Base-by-base conservation (phyloP, 2,113 vertebrate genomes). In the Australoheros scitulus region DNA sequence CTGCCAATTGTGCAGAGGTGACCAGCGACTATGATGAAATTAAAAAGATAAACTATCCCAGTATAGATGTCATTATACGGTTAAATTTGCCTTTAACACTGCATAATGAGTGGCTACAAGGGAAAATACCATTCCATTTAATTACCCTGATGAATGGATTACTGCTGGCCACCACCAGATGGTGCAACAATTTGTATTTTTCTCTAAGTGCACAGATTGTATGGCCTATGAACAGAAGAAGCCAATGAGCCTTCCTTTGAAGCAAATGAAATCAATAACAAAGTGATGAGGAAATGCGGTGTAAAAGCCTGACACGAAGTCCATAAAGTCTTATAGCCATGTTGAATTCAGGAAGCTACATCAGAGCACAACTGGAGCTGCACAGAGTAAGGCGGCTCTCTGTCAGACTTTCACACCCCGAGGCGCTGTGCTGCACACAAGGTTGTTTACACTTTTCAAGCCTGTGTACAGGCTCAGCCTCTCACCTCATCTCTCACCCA, bases 391-490 rank as follows among this genome's bases (percentile, higher is more conserved):
- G 82, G 87, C 29, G 24, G 72, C 85, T 82, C 89, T 90, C 80
- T 74, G 52, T 85, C 57, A 89, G 82, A 89, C 79, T 84, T 89
- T 92, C 89, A 89, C 90, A 87, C 89, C 93, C 92, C 3, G 81
- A 89, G 90, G 93, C 91, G 50, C 83, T 79, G 80, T 79, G 84
- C 84, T 82, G 83, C 91, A 91, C 87, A 92, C 90, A 90, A 88
- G 90, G 78, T 93, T 93, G 92, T 93, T 93, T 93, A 94, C 92
- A 87, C 83, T 80, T 80, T 80, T 77, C 43, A 61, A 85, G 85
- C 68, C 81, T 86, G 78, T 86, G 84, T 80, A 72, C 81, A 82
- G 50, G 63, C 87, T 83, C 50, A 89, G 82, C 74, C 77, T 75
- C 76, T 77, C 79, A 84, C 76, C 83, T 85, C 80, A 59, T 88